Conservation (phyloP, 2,113 vertebrate genomes). For the Forbesichthys papilliferus region DNA sequence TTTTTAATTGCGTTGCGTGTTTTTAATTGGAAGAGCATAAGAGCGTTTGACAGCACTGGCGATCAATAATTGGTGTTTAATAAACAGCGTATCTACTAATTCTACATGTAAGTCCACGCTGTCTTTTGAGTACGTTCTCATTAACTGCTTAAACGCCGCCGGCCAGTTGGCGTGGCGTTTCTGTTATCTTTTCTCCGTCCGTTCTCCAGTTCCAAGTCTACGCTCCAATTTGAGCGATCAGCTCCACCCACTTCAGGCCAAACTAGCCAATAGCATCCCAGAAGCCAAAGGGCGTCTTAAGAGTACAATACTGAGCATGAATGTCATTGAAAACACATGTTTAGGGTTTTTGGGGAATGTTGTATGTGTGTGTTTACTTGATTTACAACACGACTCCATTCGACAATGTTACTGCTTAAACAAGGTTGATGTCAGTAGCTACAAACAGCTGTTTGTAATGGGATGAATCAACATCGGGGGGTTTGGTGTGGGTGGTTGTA, state of each 20-base stretch:
- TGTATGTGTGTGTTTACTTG: constrained; percentile 10
- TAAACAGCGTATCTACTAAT: too few species aligned
- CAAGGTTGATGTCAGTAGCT: too few species aligned
- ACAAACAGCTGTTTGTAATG: too few species aligned
- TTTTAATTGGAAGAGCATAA: too few species aligned
- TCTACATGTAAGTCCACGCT: neutral
- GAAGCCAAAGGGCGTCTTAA: neutral
- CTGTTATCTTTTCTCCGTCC: constrained; percentile 3
- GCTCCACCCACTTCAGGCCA: constrained; percentile 14
- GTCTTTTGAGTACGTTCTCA: neutral
- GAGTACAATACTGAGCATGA: constrained; percentile 8
- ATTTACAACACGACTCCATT: neutral
- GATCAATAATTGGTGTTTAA: too few species aligned
- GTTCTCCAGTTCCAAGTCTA: constrained; percentile 57
- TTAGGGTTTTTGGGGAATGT: constrained; percentile 46
- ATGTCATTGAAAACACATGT: constrained; percentile 27
- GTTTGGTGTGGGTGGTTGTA: too few species aligned
- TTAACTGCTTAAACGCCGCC: neutral
- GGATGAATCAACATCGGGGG: neutral
- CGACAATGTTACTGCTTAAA: neutral
- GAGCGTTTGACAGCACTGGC: too few species aligned
- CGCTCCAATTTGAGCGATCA: constrained; percentile 7
- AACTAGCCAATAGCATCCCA: constrained; percentile 22
- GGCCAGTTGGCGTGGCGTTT: neutral
- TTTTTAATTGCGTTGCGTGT: neutral